Percentiles rank a stretch among this genome's conserved stretches.
Conservation (phyloP, 2,888 invertebrate species). For the Hoplodrina blanda region DNA sequence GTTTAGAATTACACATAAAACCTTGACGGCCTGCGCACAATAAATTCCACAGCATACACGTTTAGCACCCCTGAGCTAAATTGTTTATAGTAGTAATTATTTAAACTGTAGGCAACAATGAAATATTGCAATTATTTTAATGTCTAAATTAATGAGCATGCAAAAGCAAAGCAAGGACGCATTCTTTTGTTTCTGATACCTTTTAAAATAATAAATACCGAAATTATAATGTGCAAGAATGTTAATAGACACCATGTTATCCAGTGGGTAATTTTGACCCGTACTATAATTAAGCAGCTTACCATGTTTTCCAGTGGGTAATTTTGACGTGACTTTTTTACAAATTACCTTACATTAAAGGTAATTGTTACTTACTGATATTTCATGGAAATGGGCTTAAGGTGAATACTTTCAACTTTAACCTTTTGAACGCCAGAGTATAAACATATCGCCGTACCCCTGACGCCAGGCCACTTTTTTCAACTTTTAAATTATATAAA, state of each 20-base stretch:
- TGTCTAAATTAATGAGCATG: constrained; percentile 41
- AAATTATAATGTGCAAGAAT: neutral
- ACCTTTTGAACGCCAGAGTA: too few species aligned
- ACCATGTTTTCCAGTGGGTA: constrained; percentile 5
- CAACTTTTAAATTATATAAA: too few species aligned
- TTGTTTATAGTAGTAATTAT: constrained; percentile 8
- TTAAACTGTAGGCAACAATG: constrained; percentile 25
- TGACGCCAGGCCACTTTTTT: too few species aligned
- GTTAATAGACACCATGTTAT: constrained; percentile 2
- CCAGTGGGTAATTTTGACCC: neutral
- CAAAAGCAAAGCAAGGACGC: constrained; percentile 35
- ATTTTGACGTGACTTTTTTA: constrained; percentile 13
- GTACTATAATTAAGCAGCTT: too few species aligned
- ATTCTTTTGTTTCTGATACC: constrained; percentile 21
- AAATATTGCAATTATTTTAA: constrained; percentile 38
- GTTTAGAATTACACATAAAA: constrained; percentile 31
- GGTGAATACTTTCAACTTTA: neutral
- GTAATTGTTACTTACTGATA: neutral
- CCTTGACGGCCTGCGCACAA: constrained; percentile 16
- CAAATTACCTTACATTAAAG: constrained; percentile 2
- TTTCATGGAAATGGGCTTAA: constrained; percentile 29
- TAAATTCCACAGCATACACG: neutral
- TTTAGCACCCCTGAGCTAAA: constrained; percentile 23
- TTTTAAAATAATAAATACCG: constrained; percentile 11
- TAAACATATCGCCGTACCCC: too few species aligned